phyloP scores from a whole-genome alignment of 1,140 invertebrate genomes.

The Micrasema minimum region DNA sequence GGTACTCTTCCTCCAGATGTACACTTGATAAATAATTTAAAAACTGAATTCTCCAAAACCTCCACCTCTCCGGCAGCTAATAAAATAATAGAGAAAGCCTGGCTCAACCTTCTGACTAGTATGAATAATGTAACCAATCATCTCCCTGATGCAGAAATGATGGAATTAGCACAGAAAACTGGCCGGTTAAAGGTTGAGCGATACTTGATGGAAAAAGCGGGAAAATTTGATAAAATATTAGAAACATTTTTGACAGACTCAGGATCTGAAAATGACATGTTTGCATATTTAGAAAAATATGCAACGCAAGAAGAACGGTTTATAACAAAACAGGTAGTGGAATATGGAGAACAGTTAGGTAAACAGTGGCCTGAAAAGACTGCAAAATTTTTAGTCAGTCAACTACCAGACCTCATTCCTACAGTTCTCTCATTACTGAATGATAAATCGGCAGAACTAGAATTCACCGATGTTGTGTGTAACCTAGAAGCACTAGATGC shows the following conservation, averaged over 20 bases:
- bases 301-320: constrained; percentile 48
- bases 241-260: constrained; percentile 59
- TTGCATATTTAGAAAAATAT: constrained; percentile 58
- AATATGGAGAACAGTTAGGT: constrained; percentile 51
- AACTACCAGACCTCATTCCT: constrained; percentile 53
- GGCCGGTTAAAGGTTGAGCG: constrained; percentile 44
- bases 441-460: constrained; percentile 53
- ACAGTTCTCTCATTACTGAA: constrained; percentile 51
- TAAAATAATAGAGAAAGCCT: constrained; percentile 46
- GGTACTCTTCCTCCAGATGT: constrained; percentile 47
- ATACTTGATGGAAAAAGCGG: constrained; percentile 45
- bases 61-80: constrained; percentile 42
- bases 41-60: constrained; percentile 45
- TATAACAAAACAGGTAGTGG: constrained; percentile 54
- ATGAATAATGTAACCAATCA: constrained; percentile 43
- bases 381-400: constrained; percentile 57
- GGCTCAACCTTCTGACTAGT: constrained; percentile 43
- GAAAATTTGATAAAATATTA: constrained; percentile 54
- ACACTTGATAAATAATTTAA: constrained; percentile 47
- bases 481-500: constrained; percentile 57
- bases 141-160: constrained; percentile 45
- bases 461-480: constrained; percentile 58
- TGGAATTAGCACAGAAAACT: constrained; percentile 45
- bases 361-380: constrained; percentile 56
- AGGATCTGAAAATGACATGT: constrained; percentile 59